Evolutionary conservation across 2,797 vertebrate genomes (phyloP).

Genomic region (Pangasius mekongensis): DNA sequence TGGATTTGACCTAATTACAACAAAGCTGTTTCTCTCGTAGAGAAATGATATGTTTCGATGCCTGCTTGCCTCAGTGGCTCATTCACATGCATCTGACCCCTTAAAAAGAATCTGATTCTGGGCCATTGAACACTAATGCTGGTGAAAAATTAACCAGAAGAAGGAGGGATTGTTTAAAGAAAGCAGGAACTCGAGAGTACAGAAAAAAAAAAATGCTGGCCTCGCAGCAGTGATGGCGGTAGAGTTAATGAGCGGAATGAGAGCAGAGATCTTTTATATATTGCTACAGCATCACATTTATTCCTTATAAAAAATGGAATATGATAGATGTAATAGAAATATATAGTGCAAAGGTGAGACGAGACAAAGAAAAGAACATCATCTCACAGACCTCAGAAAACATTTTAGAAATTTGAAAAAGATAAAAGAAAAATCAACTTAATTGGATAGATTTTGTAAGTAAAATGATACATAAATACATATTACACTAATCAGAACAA

Average conservation of each 20-base stretch:
- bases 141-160: constrained; percentile 40
- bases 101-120: constrained; percentile 43
- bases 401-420: not conserved
- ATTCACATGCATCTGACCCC: not conserved
- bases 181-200: no score
- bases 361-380: not conserved
- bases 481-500: not conserved
- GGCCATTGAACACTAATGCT: constrained; percentile 35
- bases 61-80: not conserved
- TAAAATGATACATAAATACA: not conserved
- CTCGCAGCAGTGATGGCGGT: not conserved
- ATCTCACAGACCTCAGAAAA: not conserved
- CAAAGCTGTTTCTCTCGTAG: not conserved
- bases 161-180: constrained; percentile 15
- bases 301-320: not conserved
- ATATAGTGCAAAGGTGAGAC: not conserved
- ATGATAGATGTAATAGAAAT: not conserved
- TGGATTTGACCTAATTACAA: not conserved
- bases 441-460: not conserved
- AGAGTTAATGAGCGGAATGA: not conserved
- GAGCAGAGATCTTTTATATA: not conserved
- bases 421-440: not conserved
- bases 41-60: not conserved
- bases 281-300: not conserved
- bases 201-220: not conserved